Base-by-base conservation (phyloP, 2,113 vertebrate species). In the Clarias batrachus region DNA sequence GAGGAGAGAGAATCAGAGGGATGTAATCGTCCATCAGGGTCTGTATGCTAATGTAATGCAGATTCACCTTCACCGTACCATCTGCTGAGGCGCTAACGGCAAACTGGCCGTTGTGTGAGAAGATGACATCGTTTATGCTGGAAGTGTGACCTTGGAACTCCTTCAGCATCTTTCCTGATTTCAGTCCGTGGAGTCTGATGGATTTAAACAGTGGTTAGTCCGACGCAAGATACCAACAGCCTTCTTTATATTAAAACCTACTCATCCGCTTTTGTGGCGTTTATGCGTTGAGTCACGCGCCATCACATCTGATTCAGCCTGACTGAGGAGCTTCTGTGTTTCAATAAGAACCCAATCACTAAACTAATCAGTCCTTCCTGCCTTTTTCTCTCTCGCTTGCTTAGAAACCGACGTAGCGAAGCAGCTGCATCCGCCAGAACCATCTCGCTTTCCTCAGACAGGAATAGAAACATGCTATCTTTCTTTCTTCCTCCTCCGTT, bases 71-170 rank as follows among this genome's bases (percentile, higher is more conserved):
- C 74, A 99, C 98, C 0, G 97, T 99, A 52, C 98, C 98, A 63
- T 99, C 98, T 14, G 97, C 99, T 7, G 98, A 99, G 0, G 98
- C 98, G 65, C 97, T 99, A 89, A 99, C 94, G 88, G 98, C 94
- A 90, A 98, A 97, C 90, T 99, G 98, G 11, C 97, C 97, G 3
- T 98, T 97, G 25, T 98, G 97, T 23, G 97, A 97, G 91, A 98
- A 99, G 1, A 96, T 96, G 60, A 97, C 97, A 89, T 99, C 98
- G 37, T 99, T 99, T 71, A 99, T 97, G 4, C 98, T 97, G 0
- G 98, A 98, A 0, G 96, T 95, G 92, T 99, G 98, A 59, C 98
- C 98, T 62, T 96, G 95, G 86, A 99, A 98, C 93, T 99, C 98
- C 92, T 99, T 99, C 1, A 99, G 92, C 0, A 96, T 97, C 87